phyloP scores from a whole-genome alignment of 2,888 invertebrate species.

The Drosophila limbata region DNA sequence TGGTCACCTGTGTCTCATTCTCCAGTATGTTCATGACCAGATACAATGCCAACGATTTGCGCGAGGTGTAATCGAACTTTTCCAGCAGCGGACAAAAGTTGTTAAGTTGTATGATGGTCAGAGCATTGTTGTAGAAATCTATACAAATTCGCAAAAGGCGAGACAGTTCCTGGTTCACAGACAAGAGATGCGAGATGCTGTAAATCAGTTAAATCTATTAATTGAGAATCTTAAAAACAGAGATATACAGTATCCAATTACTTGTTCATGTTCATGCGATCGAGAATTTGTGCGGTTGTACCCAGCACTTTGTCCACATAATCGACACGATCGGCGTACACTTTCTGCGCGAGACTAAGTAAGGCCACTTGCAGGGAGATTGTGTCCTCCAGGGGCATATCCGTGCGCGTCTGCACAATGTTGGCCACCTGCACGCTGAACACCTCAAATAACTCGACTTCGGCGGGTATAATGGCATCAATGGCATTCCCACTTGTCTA shows the following conservation, averaged over 20 bases:
- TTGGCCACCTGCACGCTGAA: slow-evolving; percentile 98
- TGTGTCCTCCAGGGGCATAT: slow-evolving; percentile 98
- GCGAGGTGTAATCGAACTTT: slow-evolving; percentile 94
- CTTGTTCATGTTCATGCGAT: slow-evolving; percentile 94
- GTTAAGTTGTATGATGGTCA: slow-evolving; percentile 93
- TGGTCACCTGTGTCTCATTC: slow-evolving; percentile 93
- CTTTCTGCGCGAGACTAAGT: slow-evolving; percentile 97
- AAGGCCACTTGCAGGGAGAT: slow-evolving; percentile 97
- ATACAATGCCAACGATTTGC: slow-evolving; percentile 94
- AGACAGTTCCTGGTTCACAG: slow-evolving; percentile 96
- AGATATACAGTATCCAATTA: slow-evolving; percentile 77
- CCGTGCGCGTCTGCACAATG: slow-evolving; percentile 96
- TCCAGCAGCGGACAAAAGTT: slow-evolving; percentile 94
- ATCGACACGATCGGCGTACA: slow-evolving; percentile 97
- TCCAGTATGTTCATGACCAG: slow-evolving; percentile 96
- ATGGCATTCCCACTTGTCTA: slow-evolving; percentile 85
- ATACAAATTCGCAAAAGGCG: slow-evolving; percentile 97
- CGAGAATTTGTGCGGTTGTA: slow-evolving; percentile 95
- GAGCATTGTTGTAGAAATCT: slow-evolving; percentile 96
- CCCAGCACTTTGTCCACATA: slow-evolving; percentile 98
- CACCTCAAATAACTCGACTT: slow-evolving; percentile 98
- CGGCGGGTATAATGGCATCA: slow-evolving; percentile 90
- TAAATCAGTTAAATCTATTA: slow-evolving; percentile 13
- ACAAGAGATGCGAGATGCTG: slow-evolving; percentile 85
- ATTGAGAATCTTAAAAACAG: not conserved